Base-by-base conservation (phyloP, 2,797 vertebrate genomes). In the Amphiprion clarkii region DNA sequence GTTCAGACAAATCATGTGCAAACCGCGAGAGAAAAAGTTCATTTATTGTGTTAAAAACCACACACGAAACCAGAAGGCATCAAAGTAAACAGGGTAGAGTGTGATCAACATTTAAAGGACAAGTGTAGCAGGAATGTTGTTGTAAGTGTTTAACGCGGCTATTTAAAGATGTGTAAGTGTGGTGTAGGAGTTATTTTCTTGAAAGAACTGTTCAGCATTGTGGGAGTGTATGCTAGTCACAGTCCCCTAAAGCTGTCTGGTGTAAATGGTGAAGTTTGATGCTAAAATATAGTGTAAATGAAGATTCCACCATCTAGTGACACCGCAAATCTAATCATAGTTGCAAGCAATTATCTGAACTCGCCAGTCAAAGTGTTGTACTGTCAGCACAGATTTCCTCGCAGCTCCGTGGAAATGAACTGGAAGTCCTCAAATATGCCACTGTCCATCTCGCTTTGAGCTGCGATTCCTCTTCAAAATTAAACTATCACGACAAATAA, bases 81-180 rank as follows among this genome's bases (percentile, higher is more conserved):
- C 1, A 27, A 39, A 69, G 67, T 71, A 78, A 81, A 82, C 69
- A 67, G 29, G 17, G 62, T 6, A 23, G 66, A 33, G 74, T 68
- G 55, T 36, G 44, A 64, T 53, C 10, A n/a, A 36, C 2, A 19
- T 71, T 66, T 40, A 76, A 76, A 67, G 9, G 6, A 60, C 53
- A 13, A 62, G 49, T 58, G 36, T 65, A 51, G 52, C 53, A 59
- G 17, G n/a, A 56, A 51, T 39, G 60, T 19, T 75, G 40, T 46
- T 53, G 23, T 36, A 70, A 73, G 63, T 76, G 66, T 62, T 69
- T 63, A 52, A 49, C 14, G 13, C n/a, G 9, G 61, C 61, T 87
- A 87, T 86, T 81, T 81, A 42, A 78, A 79, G 74, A 83, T 0
- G 67, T 75, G 69, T 58, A 69, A 86, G 75, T 73, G 69, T 71